Evolutionary conservation across 2,888 invertebrate genomes (phyloP), one percentile per base, ranked within the genome.

Genomic region (Mesodorylaimus sp.): DNA sequence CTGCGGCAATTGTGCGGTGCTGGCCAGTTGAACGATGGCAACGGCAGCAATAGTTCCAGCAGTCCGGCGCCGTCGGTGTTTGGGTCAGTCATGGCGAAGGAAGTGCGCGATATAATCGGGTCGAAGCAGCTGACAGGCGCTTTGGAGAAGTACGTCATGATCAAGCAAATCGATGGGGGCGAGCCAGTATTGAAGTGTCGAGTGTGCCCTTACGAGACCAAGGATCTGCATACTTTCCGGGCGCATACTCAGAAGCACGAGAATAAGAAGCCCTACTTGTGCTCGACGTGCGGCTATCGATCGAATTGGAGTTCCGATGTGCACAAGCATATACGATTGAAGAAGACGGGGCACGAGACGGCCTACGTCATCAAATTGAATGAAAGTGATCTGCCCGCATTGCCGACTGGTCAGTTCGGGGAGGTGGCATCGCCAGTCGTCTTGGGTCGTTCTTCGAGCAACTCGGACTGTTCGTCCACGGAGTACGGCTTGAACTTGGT

Each of bases 251-350:
- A 87, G 13, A 86, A 86, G 1, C 88, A 88, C 69, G 74, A 85
- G 57, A 87, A 87, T 68, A 83, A 54, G 65, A 85, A 87, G 65
- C 89, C 89, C 1, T 93, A 88, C 68, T 85, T 88, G 69, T 93
- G 93, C 70, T 88, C 89, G 1, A 74, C 84, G 19, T 93, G 91
- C 71, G 80, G 83, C 48, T 86, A 88, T 65, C 79, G 46, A 43
- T 88, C 88, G 27, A 91, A 91, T 66, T 91, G 89, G 88, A 78
- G 88, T 56, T 89, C 88, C 84, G 91, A 91, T 70, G 86, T 91
- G 53, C 85, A 86, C 26, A 86, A 91, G 68, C 93, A 93, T 68
- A 88, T 91, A 56, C 81, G 85, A 62, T 73, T 87, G 60, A 87
- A 86, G 72, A 50, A 50, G n/a, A 3, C 13, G 7, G 45, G 44